phyloP scores from a whole-genome alignment of 2,888 invertebrate species.

The Caenorhabditis doughertyi region DNA sequence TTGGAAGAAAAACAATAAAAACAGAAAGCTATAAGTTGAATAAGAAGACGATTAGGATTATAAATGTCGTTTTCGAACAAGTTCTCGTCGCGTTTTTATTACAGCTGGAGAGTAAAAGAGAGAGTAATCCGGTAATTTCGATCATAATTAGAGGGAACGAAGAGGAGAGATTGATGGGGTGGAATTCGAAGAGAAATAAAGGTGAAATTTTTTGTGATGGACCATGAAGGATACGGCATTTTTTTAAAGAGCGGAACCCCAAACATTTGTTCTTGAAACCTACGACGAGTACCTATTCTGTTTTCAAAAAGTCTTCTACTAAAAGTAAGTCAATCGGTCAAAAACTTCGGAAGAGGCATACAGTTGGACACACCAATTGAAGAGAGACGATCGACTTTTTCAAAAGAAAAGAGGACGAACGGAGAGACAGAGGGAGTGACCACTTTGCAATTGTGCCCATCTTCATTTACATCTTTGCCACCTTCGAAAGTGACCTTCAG shows the following conservation, averaged over 20 bases:
- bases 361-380: slow-evolving; percentile 33
- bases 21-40: slow-evolving; percentile 17
- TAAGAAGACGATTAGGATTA: slow-evolving; percentile 29
- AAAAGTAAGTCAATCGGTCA: slow-evolving; percentile 7
- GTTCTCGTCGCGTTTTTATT: slow-evolving; percentile 37
- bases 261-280: too few species aligned
- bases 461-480: slow-evolving; percentile 39
- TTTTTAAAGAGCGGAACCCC: background rate
- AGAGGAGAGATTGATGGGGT: slow-evolving; percentile 3
- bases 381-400: slow-evolving; percentile 32
- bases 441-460: slow-evolving; percentile 32
- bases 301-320: background rate
- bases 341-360: background rate
- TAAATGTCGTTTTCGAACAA: slow-evolving; percentile 28
- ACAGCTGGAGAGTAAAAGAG: slow-evolving; percentile 23
- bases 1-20: background rate
- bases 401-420: slow-evolving; percentile 25
- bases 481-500: slow-evolving; percentile 30
- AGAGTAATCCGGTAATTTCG: slow-evolving; percentile 49
- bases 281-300: too few species aligned
- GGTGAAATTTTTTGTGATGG: too few species aligned
- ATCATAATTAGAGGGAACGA: slow-evolving; percentile 25
- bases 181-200: slow-evolving; percentile 5
- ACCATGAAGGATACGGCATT: too few species aligned
- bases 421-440: slow-evolving; percentile 11